Evolutionary conservation across 2,113 vertebrate genomes (phyloP), one percentile per base, ranked within the genome.

Genomic region (Pseudorhombus dupliciocellatus): DNA sequence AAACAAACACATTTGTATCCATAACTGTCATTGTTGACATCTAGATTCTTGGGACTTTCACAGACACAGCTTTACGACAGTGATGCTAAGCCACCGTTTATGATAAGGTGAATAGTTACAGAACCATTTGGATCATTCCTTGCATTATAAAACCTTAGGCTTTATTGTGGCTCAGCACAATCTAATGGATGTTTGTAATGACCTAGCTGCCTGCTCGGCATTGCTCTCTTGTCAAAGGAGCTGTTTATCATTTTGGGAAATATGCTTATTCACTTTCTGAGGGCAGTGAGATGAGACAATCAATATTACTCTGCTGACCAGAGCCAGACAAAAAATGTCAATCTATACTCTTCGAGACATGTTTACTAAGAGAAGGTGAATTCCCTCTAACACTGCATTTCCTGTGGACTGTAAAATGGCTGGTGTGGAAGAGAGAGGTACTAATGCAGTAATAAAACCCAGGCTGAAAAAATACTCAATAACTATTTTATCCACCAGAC

Each of bases 111-210:
- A 28, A 50, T 48, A 26, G n/a, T 2, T 26, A 24, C 12, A n/a
- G n/a, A 8, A 50, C 18, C 15, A 28, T 37, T 37, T 7, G 53
- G 31, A 56, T 7, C 11, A 34, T 30, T 1, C 9, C 22, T 16
- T 61, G n/a, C 40, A 30, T 58, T 59, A 21, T 52, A 34, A 61
- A 62, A 31, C 18, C 44, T 14, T 51, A 48, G 30, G 55, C 42
- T 58, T 59, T 50, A 25, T 61, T 22, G 21, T 5, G 40, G 9
- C 4, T 46, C 34, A 48, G 62, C 26, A 30, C 18, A 18, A 21
- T 54, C 16, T 24, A 48, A 34, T 58, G 24, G 31, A 21, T 53
- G 30, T 48, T 26, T 40, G 21, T 16, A 8, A 10, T 21, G 5
- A 34, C 18, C 5, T 22, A 10, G 7, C 18, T 54, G 22, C 22